A percentile compares a stretch with the other conserved stretches of the same genome.
Conservation (phyloP, 2,888 invertebrate species). For the Calliopum simillimum region DNA sequence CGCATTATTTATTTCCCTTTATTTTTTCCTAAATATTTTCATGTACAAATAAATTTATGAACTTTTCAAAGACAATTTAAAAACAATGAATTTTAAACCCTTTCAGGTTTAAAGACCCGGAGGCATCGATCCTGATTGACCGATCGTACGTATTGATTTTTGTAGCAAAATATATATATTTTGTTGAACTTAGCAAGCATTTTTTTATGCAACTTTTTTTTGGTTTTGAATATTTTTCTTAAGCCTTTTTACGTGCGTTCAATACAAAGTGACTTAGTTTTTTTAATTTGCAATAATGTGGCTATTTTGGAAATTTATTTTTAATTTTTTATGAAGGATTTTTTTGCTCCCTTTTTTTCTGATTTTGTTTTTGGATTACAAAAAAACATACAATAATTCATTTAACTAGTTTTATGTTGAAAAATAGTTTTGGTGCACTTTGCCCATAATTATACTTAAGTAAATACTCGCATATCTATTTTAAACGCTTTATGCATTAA, state of each 20-base stretch:
- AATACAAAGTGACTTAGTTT: too few relatives aligned
- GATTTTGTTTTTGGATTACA: neutral
- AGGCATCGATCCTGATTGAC: slow-evolving; percentile 67
- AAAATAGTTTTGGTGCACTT: slow-evolving; percentile 2
- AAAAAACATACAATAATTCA: too few relatives aligned
- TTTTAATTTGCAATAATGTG: slow-evolving; percentile 17
- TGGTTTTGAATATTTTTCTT: too few relatives aligned
- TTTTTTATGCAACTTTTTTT: too few relatives aligned
- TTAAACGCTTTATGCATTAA: too few relatives aligned
- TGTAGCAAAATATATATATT: slow-evolving; percentile 29
- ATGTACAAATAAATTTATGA: neutral
- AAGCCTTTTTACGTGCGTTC: too few relatives aligned
- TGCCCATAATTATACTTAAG: neutral
- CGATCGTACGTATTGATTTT: slow-evolving; percentile 67
- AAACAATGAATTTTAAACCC: slow-evolving; percentile 51
- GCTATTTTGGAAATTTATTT: neutral
- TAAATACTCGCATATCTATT: neutral
- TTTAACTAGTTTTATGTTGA: too few relatives aligned
- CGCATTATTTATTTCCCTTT: neutral
- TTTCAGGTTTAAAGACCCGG: slow-evolving; percentile 69
- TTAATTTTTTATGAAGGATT: neutral
- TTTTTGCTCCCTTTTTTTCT: neutral
- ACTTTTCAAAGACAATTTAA: slow-evolving; percentile 1
- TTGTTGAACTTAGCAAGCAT: too few relatives aligned
- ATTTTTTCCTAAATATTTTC: neutral